Evolutionary conservation across 2,888 invertebrate genomes (phyloP), one percentile per base, ranked within the genome.

Genomic region (Cylloceria caligata): DNA sequence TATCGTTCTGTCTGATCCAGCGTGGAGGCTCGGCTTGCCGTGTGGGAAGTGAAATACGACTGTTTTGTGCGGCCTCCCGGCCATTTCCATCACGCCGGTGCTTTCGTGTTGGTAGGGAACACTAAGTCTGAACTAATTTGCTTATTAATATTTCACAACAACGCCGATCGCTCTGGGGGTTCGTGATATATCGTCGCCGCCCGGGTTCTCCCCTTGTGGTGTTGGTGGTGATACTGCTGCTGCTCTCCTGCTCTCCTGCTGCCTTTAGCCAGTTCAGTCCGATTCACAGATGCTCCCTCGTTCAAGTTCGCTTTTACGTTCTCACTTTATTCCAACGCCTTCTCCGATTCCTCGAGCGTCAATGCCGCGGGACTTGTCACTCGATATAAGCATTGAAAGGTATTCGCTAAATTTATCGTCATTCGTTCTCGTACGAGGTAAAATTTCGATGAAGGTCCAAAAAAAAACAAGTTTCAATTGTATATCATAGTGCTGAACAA

Each of bases 71-170:
- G 42, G 24, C 62, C 69, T 49, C 73, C 64, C 81, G 83, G 81
- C 76, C 62, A 83, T 84, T 84, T 81, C 79, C 72, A 81, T 83
- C 81, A 55, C 71, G 71, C 55, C 74, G 39, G 62, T 71, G 74
- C 71, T 76, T 76, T 73, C 65, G 77, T 60, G 42, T 69, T 75
- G 64, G 74, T 64, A 64, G 49, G 76, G 42, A 74, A 65, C 76
- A 84, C 85, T 83, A 89, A 89, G 90, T 91, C 91, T 86, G 87
- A 89, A 90, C 91, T 90, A 91, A 91, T 91, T 91, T 91, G 91
- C 90, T 91, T 91, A 91, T 91, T 91, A 91, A 91, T 91, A 90
- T 91, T 91, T 91, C 91, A 91, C 89, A 89, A 88, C 89, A 87
- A 87, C 88, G 86, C 89, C 90, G 89, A 89, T 90, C 88, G 90